These are phyloP conservation scores for Tokudaia tokunoshimensis DNA, from an alignment of 2,797 vertebrate species.

Conservation along the genomic window DNA sequence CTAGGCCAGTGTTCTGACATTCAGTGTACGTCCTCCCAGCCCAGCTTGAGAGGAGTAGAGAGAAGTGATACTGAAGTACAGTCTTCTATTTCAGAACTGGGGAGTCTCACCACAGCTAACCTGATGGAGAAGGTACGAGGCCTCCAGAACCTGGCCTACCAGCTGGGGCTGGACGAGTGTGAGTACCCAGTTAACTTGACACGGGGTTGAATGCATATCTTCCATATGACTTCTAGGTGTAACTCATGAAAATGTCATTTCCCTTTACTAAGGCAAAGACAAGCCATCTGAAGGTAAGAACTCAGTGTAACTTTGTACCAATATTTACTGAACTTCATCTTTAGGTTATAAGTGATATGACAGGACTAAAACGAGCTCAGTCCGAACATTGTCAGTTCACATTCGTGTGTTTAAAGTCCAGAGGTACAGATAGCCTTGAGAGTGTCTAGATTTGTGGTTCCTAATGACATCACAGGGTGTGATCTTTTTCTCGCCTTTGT, in stretches of 20 bases:
- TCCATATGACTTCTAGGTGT: background rate
- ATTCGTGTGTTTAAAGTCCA: slow-evolving; percentile 45
- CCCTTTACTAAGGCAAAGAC: slow-evolving; percentile 44
- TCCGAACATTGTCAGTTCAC: slow-evolving; percentile 32
- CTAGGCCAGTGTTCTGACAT: background rate
- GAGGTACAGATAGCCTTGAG: slow-evolving; percentile 33
- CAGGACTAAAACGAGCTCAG: slow-evolving; percentile 7
- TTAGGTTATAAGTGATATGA: slow-evolving; percentile 43
- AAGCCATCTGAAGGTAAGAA: slow-evolving; percentile 58
- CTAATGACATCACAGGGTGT: slow-evolving; percentile 7
- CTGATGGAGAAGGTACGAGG: slow-evolving; percentile 99
- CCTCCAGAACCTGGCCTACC: slow-evolving; percentile 98
- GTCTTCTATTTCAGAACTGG: slow-evolving; percentile 92
- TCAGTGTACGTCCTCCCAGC: background rate
- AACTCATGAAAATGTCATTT: slow-evolving; percentile 46
- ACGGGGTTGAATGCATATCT: slow-evolving; percentile 35
- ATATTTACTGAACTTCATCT: slow-evolving; percentile 37
- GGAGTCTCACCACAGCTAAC: slow-evolving; percentile 98
- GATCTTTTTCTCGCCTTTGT: background rate
- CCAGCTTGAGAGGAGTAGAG: background rate
- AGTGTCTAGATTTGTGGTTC: background rate
- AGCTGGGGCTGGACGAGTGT: slow-evolving; percentile 99
- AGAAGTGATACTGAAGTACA: slow-evolving; percentile 70
- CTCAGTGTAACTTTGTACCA: slow-evolving; percentile 24
- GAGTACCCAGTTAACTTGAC: slow-evolving; percentile 88